Base-by-base conservation (phyloP, 2,113 vertebrate genomes). In the Cervus canadensis region DNA sequence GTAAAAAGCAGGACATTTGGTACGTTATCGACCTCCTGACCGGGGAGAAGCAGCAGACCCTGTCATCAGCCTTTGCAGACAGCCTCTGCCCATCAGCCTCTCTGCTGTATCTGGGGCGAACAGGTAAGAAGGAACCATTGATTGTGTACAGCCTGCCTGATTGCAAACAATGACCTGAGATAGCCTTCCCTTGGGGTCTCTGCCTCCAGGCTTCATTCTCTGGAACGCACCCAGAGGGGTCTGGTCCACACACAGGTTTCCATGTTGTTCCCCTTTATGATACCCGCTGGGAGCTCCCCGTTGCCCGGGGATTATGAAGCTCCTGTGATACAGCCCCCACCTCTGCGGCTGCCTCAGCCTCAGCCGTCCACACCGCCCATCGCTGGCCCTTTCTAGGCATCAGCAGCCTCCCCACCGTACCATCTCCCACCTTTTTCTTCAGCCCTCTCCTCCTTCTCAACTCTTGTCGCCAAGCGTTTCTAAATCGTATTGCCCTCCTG, bases 1-100 rank as follows among this genome's bases (percentile, higher is more conserved):
- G 99, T 98, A 99, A 99, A 98, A 99, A 99, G 98, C 99, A 99
- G 97, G 99, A 99, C 96, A 98, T 99, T 96, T 99, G 99, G 99
- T 99, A 99, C 0, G 99, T 99, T 92, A 99, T 99, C 28, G 99
- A 99, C 98, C 99, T 99, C 81, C 96, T 99, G 98, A 99, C 99
- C 5, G 99, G 99, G 5, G 99, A 99, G 99, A 99, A 99, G 91
- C 99, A 99, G 98, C 99, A 99, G 95, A 99, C 99, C 2, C 98
- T 99, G 98, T 99, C 99, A 0, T 99, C 99, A 0, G 99, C 99
- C 16, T 99, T 99, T 90, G 99, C 99, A 28, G 99, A 99, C 97
- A 99, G 99, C 97, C 98, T 99, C 57, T 99, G 99, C 83, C 99
- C 99, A 0, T 99, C 99, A 3, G 98, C 99, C 7, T 99, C 99